These are phyloP conservation scores for Drosophila mulleri DNA, from an alignment of 2,888 invertebrate species.

Conservation along the genomic window DNA sequence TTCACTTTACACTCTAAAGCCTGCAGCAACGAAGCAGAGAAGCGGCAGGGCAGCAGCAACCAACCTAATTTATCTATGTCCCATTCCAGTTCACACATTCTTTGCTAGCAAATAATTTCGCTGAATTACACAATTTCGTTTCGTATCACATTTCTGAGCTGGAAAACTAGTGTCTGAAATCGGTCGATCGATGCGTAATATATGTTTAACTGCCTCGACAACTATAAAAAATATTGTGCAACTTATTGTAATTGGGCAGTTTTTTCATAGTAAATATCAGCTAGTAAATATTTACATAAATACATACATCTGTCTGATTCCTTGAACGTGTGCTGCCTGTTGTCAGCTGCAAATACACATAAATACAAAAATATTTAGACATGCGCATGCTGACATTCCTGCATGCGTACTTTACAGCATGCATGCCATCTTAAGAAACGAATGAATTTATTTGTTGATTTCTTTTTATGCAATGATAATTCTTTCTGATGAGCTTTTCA, in stretches of 20 bases:
- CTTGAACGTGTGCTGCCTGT: too few species aligned
- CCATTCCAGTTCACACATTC: slow-evolving; percentile 46
- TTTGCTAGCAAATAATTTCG: slow-evolving; percentile 39
- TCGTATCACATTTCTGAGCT: slow-evolving; percentile 8
- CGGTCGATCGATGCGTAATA: neutral
- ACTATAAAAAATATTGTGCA: neutral
- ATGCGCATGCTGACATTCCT: neutral
- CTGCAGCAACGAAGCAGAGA: slow-evolving; percentile 1
- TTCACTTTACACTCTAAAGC: slow-evolving; percentile 26
- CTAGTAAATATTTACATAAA: neutral
- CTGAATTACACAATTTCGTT: slow-evolving; percentile 41
- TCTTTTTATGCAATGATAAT: neutral
- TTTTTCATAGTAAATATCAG: neutral
- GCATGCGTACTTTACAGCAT: neutral
- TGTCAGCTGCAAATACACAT: neutral
- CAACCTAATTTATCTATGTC: slow-evolving; percentile 64
- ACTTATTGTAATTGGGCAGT: neutral
- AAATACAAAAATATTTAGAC: too few species aligned
- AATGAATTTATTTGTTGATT: neutral
- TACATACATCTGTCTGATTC: neutral
- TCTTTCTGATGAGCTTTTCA: neutral
- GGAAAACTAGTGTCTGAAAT: neutral
- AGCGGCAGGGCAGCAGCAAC: neutral
- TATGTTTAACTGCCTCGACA: too few species aligned
- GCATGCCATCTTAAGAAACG: neutral